phyloP scores from a whole-genome alignment of 2,797 vertebrate genomes.

The Caiman crocodilus region DNA sequence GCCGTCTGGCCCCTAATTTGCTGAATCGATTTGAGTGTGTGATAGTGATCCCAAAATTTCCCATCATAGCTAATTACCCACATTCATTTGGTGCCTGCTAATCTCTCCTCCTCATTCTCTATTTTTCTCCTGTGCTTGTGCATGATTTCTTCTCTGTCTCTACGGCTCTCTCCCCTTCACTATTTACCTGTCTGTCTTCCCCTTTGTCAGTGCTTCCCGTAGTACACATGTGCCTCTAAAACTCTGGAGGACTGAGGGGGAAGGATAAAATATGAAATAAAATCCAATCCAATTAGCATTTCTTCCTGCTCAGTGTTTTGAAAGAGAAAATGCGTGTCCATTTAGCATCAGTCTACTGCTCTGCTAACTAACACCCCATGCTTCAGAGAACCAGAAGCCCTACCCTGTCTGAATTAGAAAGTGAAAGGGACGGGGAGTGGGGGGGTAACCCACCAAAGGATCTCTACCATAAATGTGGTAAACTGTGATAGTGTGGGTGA shows the following conservation, averaged over 20 bases:
- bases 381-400: slow-evolving; percentile 56
- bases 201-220: not conserved
- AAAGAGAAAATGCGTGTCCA: not conserved
- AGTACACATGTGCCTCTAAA: not conserved
- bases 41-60: not conserved
- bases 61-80: not conserved
- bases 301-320: slow-evolving; percentile 16
- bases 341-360: slow-evolving; percentile 8
- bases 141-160: not conserved
- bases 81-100: not conserved
- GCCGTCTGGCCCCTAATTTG: not conserved
- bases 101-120: not conserved
- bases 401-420: slow-evolving; percentile 49
- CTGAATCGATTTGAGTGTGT: not conserved
- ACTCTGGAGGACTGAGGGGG: not conserved
- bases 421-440: slow-evolving; percentile 34
- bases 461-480: slow-evolving; percentile 65
- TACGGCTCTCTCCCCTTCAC: not conserved
- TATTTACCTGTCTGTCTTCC: not conserved
- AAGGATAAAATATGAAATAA: not conserved
- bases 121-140: not conserved
- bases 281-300: not conserved
- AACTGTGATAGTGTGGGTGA: slow-evolving; percentile 68
- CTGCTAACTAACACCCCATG: slow-evolving; percentile 17
- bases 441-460: slow-evolving; percentile 35